Evolutionary conservation across 2,888 invertebrate species (phyloP).

Genomic region (Hybos culiciformis): DNA sequence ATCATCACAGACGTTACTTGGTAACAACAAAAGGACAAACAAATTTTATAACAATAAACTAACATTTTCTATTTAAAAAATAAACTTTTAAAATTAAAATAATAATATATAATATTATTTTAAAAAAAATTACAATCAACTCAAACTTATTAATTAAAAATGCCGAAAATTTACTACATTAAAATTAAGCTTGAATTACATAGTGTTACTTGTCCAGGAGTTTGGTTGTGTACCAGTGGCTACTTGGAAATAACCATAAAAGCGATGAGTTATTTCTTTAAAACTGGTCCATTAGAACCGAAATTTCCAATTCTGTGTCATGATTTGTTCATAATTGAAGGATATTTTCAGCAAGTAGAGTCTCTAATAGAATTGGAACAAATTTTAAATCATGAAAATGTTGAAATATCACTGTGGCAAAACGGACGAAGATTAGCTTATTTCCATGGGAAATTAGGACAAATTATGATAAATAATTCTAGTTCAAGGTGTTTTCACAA

Average conservation of each 20-base stretch:
- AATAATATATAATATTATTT: too few species aligned
- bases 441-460: slow-evolving; percentile 26
- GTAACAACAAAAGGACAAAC: too few species aligned
- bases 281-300: slow-evolving; percentile 30
- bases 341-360: slow-evolving; percentile 26
- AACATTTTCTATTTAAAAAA: too few species aligned
- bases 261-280: slow-evolving; percentile 31
- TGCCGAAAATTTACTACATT: slow-evolving; percentile 23
- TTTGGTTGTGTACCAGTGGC: slow-evolving; percentile 33
- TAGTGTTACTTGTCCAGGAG: slow-evolving; percentile 34
- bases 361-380: slow-evolving; percentile 23
- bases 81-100: too few species aligned
- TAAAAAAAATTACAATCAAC: too few species aligned
- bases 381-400: slow-evolving; percentile 22
- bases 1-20: too few species aligned
- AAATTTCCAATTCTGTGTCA: slow-evolving; percentile 32
- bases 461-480: slow-evolving; percentile 23
- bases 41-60: too few species aligned
- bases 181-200: slow-evolving; percentile 29
- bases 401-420: slow-evolving; percentile 33
- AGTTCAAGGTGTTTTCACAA: slow-evolving; percentile 26
- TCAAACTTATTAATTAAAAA: too few species aligned
- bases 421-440: slow-evolving; percentile 31
- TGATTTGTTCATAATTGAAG: slow-evolving; percentile 30
- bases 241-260: slow-evolving; percentile 31